Base-by-base conservation (phyloP, 2,113 vertebrate genomes). In the Daphoenositta chrysoptera region DNA sequence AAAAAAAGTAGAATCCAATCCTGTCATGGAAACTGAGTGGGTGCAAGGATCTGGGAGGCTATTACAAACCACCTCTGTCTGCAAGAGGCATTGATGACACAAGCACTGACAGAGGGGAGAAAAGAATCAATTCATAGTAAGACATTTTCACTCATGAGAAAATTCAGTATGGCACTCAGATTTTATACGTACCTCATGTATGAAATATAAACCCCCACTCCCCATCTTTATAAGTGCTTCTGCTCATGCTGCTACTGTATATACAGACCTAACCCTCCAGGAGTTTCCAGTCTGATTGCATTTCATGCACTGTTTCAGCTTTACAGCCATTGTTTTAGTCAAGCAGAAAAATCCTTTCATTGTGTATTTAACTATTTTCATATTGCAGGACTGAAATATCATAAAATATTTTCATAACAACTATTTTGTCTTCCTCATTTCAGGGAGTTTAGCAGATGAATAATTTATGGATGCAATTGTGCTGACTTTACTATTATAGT, bases 271-370 rank as follows among this genome's bases (percentile, higher is more conserved):
- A 51, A 65, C 44, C 40, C 87, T 90, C 42, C 51, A 93, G 83
- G 60, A 93, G 37, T 87, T 96, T 89, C 70, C 42, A 76, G 16
- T 96, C 71, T 85, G 81, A 78, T 88, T 82, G 63, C 44, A 76
- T 91, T 96, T 96, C 78, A 93, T 73, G 66, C 39, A 69, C 66
- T 63, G 42, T 51, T 96, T 96, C 53, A 90, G 17, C 33, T 92
- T 93, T 71, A 68, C 20, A 95, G 39, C 33, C 81, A 79, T 72
- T 17, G 28, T 79, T 87, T 85, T 51, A 83, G 19, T 61, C 60
- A 93, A 81, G 23, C 60, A 87, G 40, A 83, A 90, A 83, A 50
- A 66, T 56, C 33, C 7, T 91, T 91, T 65, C 84, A 57, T 83
- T 85, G 35, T 57, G 6, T 69, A n/a, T 90, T 77, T 92, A 78